Evolutionary conservation across 2,888 invertebrate genomes (phyloP).

Genomic region (Neocrepidodera transversa): DNA sequence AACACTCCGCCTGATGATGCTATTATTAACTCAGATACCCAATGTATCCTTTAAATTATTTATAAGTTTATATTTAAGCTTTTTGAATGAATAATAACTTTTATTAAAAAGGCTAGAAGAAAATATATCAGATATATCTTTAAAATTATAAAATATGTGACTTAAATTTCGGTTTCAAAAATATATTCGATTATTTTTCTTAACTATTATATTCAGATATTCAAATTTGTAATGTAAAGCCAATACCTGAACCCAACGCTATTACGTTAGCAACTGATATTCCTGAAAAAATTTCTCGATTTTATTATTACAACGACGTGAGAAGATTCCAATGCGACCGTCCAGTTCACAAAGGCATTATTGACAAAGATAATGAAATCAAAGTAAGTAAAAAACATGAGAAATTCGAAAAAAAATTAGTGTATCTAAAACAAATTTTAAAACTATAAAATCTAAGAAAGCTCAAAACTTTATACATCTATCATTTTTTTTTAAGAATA

Average conservation of each 20-base stretch:
- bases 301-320: conserved; percentile 91
- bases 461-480: no score
- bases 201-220: conserved; percentile 68
- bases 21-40: conserved; percentile 83
- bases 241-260: conserved; percentile 75
- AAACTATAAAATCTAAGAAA: no score
- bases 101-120: no score
- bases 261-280: conserved; percentile 67
- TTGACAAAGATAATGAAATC: conserved; percentile 94
- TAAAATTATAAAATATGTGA: no score
- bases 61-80: no score
- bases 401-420: no score
- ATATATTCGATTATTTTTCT: no score
- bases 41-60: conserved; percentile 69
- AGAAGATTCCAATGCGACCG: conserved; percentile 89
- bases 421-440: no score
- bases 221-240: conserved; percentile 93
- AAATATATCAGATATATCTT: no score
- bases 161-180: no score
- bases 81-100: no score
- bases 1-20: conserved; percentile 90
- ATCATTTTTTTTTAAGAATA: no score
- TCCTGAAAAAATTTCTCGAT: conserved; percentile 86
- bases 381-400: conserved; percentile 66
- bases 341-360: conserved; percentile 86